phyloP scores from a whole-genome alignment of 1,140 invertebrate species.

The Zaprionus tsacasi region DNA sequence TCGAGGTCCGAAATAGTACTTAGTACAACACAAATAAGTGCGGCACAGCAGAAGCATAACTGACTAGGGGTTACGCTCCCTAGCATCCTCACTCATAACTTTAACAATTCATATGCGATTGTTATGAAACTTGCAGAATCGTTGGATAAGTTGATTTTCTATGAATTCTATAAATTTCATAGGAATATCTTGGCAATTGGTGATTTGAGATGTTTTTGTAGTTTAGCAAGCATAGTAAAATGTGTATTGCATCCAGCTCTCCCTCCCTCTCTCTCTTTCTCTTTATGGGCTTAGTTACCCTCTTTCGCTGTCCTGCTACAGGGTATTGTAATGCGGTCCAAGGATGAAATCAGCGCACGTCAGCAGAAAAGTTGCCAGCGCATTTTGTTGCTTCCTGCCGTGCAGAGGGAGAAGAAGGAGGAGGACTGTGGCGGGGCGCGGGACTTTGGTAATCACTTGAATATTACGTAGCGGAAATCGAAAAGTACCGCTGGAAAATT shows the following conservation, averaged over 20 bases:
- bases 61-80: neutral
- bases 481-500: conserved; percentile 79
- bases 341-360: conserved; percentile 67
- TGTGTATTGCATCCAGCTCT: no score
- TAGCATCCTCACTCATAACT: neutral
- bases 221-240: no score
- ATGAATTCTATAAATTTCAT: neutral
- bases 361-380: conserved; percentile 70
- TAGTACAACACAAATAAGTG: conserved; percentile 59
- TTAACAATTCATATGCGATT: neutral
- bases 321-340: conserved; percentile 59
- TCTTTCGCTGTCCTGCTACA: neutral
- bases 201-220: neutral
- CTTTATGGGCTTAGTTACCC: neutral
- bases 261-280: no score
- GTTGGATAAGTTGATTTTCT: neutral
- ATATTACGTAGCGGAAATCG: conserved; percentile 83
- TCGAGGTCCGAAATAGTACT: conserved; percentile 49
- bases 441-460: conserved; percentile 75
- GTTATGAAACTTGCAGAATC: neutral
- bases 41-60: neutral
- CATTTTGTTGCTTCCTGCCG: conserved; percentile 75
- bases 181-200: neutral
- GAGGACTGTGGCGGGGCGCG: conserved; percentile 20
- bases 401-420: conserved; percentile 38